Percentiles rank a stretch among this genome's conserved stretches.
Evolutionary conservation across 2,113 vertebrate genomes (phyloP).

Genomic region (Datnioides undecimradiatus): DNA sequence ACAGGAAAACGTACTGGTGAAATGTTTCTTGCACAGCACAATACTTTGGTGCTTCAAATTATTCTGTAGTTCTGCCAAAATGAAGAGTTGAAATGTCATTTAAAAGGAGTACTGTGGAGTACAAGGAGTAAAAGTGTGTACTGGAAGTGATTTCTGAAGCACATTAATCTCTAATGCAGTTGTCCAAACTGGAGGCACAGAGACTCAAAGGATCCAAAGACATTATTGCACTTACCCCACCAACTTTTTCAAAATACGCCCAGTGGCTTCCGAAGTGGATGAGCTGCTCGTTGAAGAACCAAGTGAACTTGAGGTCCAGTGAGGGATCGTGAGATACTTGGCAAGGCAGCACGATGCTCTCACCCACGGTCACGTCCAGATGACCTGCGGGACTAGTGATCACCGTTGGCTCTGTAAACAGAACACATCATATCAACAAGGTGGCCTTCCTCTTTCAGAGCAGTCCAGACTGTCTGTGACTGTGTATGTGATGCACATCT

Average conservation of each 20-base stretch:
- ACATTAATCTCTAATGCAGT: no score
- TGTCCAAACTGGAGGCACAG: no score
- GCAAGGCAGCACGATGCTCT: constrained; percentile 96
- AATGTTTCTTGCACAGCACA: background rate
- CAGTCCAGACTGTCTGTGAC: background rate
- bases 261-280: constrained; percentile 93
- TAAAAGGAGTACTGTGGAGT: no score
- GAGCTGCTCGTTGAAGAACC: constrained; percentile 94
- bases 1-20: background rate
- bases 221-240: constrained; percentile 88
- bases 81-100: background rate
- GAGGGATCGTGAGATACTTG: constrained; percentile 95
- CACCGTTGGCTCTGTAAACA: constrained; percentile 87
- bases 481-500: background rate
- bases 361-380: constrained; percentile 95
- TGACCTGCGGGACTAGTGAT: constrained; percentile 92
- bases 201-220: background rate
- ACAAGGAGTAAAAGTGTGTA: no score
- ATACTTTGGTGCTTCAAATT: background rate
- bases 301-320: constrained; percentile 92
- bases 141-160: background rate
- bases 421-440: background rate
- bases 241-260: constrained; percentile 95
- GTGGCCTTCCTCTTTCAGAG: background rate
- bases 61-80: background rate